These are phyloP conservation scores for Nomada ferruginata DNA, from an alignment of 2,888 invertebrate species.

Conservation along the genomic window DNA sequence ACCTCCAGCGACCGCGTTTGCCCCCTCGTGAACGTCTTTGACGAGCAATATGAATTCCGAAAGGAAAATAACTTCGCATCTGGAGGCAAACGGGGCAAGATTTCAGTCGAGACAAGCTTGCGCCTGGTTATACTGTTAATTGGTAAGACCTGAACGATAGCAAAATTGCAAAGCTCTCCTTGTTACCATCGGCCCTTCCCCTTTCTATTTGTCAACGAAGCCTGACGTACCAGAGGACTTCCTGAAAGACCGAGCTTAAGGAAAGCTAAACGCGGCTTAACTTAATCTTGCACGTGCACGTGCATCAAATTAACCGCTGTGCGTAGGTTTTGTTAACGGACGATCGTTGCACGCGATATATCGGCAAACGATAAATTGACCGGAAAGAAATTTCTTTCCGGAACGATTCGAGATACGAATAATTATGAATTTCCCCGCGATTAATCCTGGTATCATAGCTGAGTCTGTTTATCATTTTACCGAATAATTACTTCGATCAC, in stretches of 20 bases:
- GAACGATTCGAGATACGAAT: neutral
- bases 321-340: neutral
- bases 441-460: too few relatives aligned
- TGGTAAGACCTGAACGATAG: neutral
- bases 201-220: constrained; percentile 12
- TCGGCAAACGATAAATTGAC: constrained; percentile 17
- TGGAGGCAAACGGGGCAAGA: neutral
- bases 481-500: too few relatives aligned
- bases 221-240: constrained; percentile 11
- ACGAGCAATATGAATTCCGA: too few relatives aligned
- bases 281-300: constrained; percentile 26
- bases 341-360: neutral
- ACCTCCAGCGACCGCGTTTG: too few relatives aligned
- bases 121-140: constrained; percentile 5
- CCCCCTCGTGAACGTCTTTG: too few relatives aligned
- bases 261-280: constrained; percentile 34
- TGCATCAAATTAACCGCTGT: constrained; percentile 34
- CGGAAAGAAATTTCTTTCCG: neutral
- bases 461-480: too few relatives aligned
- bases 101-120: too few relatives aligned
- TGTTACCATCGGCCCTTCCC: neutral
- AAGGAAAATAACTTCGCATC: too few relatives aligned
- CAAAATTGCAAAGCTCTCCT: constrained; percentile 8
- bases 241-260: constrained; percentile 29
- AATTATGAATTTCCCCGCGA: too few relatives aligned